A percentile compares a stretch with the other conserved stretches of the same genome.
phyloP scores from a whole-genome alignment of 2,797 vertebrate species.

The Mico argentatus region DNA sequence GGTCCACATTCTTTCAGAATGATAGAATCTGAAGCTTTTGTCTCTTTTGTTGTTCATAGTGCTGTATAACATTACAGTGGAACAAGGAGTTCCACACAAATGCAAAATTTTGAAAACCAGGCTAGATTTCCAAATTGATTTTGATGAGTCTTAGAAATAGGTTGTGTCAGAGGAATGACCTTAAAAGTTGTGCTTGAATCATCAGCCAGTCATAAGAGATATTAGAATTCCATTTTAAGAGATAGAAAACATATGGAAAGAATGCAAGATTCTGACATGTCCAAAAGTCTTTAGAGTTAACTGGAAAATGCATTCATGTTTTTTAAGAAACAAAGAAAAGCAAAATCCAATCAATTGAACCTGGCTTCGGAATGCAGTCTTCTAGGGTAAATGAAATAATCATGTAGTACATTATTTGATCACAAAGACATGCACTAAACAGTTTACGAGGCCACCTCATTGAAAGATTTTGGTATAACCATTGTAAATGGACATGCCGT shows the following conservation, averaged over 20 bases:
- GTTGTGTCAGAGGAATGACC: background rate
- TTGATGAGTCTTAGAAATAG: background rate
- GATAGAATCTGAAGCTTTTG: background rate
- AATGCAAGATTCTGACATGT: background rate
- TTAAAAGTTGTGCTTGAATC: background rate
- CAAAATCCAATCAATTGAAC: background rate
- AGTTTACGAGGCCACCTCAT: background rate
- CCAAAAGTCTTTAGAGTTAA: background rate
- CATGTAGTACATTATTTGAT: background rate
- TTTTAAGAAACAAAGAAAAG: background rate
- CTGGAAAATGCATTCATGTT: background rate
- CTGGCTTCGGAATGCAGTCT: background rate
- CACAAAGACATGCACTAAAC: background rate
- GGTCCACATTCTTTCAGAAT: background rate
- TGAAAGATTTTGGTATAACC: background rate
- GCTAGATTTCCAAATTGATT: background rate
- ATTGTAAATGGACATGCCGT: too few species aligned
- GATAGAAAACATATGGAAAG: background rate
- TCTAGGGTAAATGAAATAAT: background rate
- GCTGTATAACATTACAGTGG: background rate
- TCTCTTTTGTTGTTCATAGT: background rate
- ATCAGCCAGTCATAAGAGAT: background rate
- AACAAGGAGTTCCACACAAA: conserved; percentile 28
- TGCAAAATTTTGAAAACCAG: background rate
- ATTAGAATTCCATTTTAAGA: background rate